These are phyloP conservation scores for Pygocentrus nattereri DNA, from an alignment of 2,797 vertebrate species.

Conservation along the genomic window DNA sequence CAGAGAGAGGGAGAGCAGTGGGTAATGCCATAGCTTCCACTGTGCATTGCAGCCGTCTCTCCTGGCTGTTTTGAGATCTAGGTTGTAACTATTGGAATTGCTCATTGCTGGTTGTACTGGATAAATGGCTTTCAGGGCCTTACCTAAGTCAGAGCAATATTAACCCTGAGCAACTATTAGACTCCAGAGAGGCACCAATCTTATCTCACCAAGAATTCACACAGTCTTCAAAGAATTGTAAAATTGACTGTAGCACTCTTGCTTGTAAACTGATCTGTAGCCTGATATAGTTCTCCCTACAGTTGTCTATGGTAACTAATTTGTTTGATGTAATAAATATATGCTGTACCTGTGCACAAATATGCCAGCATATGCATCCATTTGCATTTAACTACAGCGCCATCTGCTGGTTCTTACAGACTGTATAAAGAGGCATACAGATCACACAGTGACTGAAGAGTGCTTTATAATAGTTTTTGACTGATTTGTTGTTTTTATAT, in stretches of 20 bases:
- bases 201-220: not conserved
- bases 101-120: slow-evolving; percentile 62
- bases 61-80: too few species aligned
- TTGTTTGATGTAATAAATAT: not conserved
- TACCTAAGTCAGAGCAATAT: slow-evolving; percentile 64
- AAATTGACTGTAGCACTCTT: not conserved
- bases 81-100: too few species aligned
- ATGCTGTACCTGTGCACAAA: not conserved
- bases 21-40: too few species aligned
- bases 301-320: not conserved
- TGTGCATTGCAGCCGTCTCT: too few species aligned
- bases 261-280: not conserved
- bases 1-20: too few species aligned
- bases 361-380: not conserved
- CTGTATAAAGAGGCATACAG: not conserved
- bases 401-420: slow-evolving; percentile 24
- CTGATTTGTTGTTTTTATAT: too few species aligned
- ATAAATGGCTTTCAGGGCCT: slow-evolving; percentile 79
- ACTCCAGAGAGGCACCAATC: not conserved
- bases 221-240: not conserved
- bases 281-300: not conserved
- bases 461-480: too few species aligned
- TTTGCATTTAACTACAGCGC: not conserved
- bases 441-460: not conserved
- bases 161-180: slow-evolving; percentile 57